Base-by-base conservation (phyloP, 2,888 invertebrate genomes). In the Noctua pronuba region DNA sequence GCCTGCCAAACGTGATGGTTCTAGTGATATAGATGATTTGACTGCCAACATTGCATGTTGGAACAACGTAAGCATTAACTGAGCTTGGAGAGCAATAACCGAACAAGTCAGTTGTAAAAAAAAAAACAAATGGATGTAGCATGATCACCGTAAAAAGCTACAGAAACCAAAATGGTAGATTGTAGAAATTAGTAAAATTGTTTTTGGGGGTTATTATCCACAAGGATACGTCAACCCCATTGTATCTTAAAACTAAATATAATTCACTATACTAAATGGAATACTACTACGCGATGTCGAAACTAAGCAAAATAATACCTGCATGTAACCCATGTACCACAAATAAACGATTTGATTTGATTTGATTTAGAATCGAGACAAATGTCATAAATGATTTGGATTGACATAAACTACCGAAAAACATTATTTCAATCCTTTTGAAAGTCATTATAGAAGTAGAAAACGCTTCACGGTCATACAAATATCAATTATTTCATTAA, bases 41-140 rank as follows among this genome's bases (percentile, higher is more conserved):
- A 38, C 60, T 69, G 46, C 55, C 65, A 83, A 82, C 49, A 82
- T 38, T 35, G n/a, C 35, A 64, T 46, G 66, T 66, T 70, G 24
- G 1, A 66, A 18, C 46, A 28, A 18, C 16, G 24, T 28, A 64
- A 46, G 31, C 21, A 46, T 44, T 52, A 35, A 58, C 13, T 31
- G 21, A 5, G 8, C 6, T 18, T 28, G 18, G 24, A 8, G 8
- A 6, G 11, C 8, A 41, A 10, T n/a, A 44, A 31, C 8, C 8
- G 21, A 18, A 66, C 6, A 31, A 46, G 1, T 7, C 16, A 8
- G 8, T n/a, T 6, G 11, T 21, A 18, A n/a, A 68, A 44, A 44
- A 13, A 5, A 24, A 0, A 52, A 52, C 52, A n/a, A n/a, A n/a
- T n/a, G n/a, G n/a, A n/a, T n/a, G 24, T 24, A 24, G 10, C 10